Evolutionary conservation across 2,797 vertebrate species (phyloP).

Genomic region (Scomberomorus guttatus): DNA sequence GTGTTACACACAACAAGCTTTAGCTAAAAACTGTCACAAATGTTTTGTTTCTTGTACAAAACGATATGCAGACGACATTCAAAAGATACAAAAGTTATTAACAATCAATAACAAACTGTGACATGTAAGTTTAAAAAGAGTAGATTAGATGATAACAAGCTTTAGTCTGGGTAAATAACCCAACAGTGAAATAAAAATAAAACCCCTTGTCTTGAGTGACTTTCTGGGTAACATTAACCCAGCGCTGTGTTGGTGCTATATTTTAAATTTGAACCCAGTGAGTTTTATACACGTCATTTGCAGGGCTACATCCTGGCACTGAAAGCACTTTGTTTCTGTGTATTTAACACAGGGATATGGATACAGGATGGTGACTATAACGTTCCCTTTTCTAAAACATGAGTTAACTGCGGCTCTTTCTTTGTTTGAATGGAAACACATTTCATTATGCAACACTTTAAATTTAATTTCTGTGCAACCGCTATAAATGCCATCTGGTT

Average conservation of each 20-base stretch:
- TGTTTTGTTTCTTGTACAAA: no score
- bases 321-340: constrained; percentile 5
- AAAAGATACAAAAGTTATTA: no score
- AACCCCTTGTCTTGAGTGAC: no score
- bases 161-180: no score
- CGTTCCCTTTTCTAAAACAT: background rate
- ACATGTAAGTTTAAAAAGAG: background rate
- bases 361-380: constrained; percentile 3
- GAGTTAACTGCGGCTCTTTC: background rate
- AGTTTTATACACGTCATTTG: background rate
- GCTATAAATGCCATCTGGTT: constrained; percentile 6
- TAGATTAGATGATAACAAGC: background rate
- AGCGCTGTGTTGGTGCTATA: background rate
- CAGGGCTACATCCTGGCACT: background rate
- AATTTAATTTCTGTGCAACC: background rate
- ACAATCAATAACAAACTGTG: no score
- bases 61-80: no score
- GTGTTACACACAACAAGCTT: no score
- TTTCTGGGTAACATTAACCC: background rate
- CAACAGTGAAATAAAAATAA: no score
- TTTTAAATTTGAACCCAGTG: background rate
- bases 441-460: constrained; percentile 35
- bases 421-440: constrained; percentile 37
- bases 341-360: background rate
- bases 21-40: no score